Percentiles rank a stretch among this genome's conserved stretches.
phyloP scores from a whole-genome alignment of 2,888 invertebrate genomes.

The Micropterix aruncella region DNA sequence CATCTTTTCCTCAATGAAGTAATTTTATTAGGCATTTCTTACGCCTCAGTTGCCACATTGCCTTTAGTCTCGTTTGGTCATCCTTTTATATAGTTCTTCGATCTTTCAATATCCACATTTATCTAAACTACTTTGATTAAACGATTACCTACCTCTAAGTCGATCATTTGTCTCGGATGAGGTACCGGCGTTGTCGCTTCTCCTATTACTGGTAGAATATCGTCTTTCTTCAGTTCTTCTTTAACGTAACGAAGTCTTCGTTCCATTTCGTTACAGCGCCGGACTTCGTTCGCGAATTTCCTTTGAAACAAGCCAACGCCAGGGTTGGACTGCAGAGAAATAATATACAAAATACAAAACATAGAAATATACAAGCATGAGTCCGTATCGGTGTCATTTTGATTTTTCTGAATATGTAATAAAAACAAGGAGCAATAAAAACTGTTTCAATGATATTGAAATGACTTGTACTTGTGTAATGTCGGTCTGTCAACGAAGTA shows the following conservation, averaged over 20 bases:
- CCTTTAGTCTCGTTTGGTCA: no score
- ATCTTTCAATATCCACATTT: no score
- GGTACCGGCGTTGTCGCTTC: conserved; percentile 19
- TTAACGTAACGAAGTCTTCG: conserved; percentile 32
- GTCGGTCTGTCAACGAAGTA: no score
- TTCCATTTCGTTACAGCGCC: conserved; percentile 36
- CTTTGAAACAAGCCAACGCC: conserved; percentile 36
- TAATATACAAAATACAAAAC: conserved; percentile 44
- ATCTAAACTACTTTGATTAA: not conserved
- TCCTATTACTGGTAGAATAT: conserved; percentile 25
- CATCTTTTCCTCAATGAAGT: no score
- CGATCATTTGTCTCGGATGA: conserved; percentile 30
- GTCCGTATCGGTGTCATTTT: no score
- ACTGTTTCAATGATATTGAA: no score
- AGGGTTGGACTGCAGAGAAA: conserved; percentile 28
- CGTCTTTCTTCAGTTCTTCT: conserved; percentile 29
- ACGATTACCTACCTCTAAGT: conserved; percentile 25
- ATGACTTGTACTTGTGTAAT: no score
- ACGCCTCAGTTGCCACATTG: no score
- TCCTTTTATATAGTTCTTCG: no score
- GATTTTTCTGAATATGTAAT: not conserved
- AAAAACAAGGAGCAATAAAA: no score
- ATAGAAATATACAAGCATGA: not conserved
- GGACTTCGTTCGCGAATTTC: conserved; percentile 32
- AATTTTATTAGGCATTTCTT: no score